Evolutionary conservation across 2,888 invertebrate genomes (phyloP), one percentile per base, ranked within the genome.

Genomic region (Oscheius onirici): DNA sequence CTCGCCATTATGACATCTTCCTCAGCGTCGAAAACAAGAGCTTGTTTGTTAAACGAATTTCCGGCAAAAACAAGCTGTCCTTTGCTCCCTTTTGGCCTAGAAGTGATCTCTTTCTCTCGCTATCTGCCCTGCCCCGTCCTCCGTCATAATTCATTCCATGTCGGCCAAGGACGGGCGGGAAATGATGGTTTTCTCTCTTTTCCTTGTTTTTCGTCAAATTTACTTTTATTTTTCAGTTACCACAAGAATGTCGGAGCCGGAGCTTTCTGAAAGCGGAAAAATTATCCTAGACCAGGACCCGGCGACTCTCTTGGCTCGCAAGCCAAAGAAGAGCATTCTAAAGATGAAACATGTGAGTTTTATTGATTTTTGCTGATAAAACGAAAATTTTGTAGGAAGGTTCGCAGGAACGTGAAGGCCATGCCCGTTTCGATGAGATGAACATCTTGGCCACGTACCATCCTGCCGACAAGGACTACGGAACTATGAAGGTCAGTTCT

Each of bases 371-470:
- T n/a, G 17, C 17, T 58, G 66, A 8, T 40, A 34, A 40, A n/a
- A n/a, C n/a, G 17, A n/a, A 17, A 20, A 49, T 40, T 40, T 71
- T 74, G 17, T 72, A 80, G 70, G 76, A 79, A 46, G 69, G 75
- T n/a, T 75, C 77, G 26, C 74, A 83, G 46, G 83, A 83, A 52
- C 81, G 83, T 54, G 86, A 86, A 43, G 79, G 76, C 6, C 78
- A 83, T 26, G 87, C 86, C 24, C 86, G 80, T 70, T 87, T 88
- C 69, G 99, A 99, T 89, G 99, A 99, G 90, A 94, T 96, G 92
- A 99, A 99, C 90, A 97, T 99, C 80, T 91, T 97, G 84, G 96
- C 95, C 81, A 99, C 99, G 0, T 92, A 95, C 87, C 99, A 99
- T 90, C 99, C 99, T 51, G 91, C 93, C 24, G 95, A 95, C 88